phyloP scores from a whole-genome alignment of 2,113 vertebrate genomes.

The Gallinago undulata region DNA sequence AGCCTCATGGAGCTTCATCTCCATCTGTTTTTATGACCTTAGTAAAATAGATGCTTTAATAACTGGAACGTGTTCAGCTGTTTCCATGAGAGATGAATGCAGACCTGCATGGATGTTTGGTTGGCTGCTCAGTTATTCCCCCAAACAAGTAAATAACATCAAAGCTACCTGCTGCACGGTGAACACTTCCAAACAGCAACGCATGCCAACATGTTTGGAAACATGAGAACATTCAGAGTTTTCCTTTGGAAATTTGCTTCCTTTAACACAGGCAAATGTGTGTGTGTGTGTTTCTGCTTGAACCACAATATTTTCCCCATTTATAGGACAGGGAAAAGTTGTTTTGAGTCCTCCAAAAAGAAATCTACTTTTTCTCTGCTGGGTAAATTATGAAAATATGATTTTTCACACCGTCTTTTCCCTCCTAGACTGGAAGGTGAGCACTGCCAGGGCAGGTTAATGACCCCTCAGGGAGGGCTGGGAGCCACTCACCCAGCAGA shows the following conservation, averaged over 20 bases:
- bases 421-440: not conserved
- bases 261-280: not conserved
- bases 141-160: not conserved
- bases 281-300: not conserved
- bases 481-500: not conserved
- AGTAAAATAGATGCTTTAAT: not conserved
- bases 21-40: constrained; percentile 14
- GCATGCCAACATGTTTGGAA: not conserved
- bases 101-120: not conserved
- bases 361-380: not conserved
- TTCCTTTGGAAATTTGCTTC: not conserved
- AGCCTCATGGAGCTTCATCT: constrained; percentile 5
- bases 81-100: not conserved
- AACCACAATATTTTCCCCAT: not conserved
- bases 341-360: not conserved
- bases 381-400: not conserved
- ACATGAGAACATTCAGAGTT: not conserved
- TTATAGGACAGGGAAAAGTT: not conserved
- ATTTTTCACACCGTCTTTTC: not conserved
- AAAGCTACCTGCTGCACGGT: not conserved
- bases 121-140: constrained; percentile 11
- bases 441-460: not conserved
- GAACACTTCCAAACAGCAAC: not conserved
- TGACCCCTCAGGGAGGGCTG: not conserved
- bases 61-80: not conserved